Evolutionary conservation across 2,888 invertebrate species (phyloP), one percentile per base, ranked within the genome.

Genomic region (Oxycera nigricornis): DNA sequence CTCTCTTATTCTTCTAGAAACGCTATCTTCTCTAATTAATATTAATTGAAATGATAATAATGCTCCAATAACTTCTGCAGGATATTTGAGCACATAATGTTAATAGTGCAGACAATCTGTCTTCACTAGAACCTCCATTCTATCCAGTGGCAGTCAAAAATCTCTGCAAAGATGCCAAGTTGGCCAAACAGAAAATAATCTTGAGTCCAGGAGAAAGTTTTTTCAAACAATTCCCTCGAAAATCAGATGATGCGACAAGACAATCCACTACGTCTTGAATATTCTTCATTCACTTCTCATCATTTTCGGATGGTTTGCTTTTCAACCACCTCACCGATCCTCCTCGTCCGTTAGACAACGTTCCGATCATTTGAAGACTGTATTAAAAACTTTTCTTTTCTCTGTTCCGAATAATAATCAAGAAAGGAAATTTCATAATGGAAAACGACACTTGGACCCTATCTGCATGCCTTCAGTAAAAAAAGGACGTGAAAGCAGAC

Each of bases 21-120:
- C n/a, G n/a, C 17, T 28, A 14, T 14, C 9, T 24, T 28, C 30
- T 17, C 59, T 59, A 59, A 59, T 59, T 59, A 59, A 59, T 59
- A 59, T 59, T 59, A 59, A 30, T 30, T 59, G n/a, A 17, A 59
- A 59, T 59, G n/a, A 59, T 59, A 59, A 59, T 59, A 11, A 59
- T 28, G 28, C 30, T 59, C 26, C 59, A 59, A 59, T 59, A 59
- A 59, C 59, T 59, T 59, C 59, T 59, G 26, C n/a, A 59, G 59
- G 59, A 22, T 30, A 59, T 59, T n/a, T 6, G 24, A 28, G 59
- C 59, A 59, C 59, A 59, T 59, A 30, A 59, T 59, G 14, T 59
- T n/a, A 59, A 59, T 59, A 59, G 30, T 30, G 30, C 28, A 59
- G 11, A 59, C 59, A 59, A 30, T 59, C 59, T 59, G 59, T 30